Conservation (phyloP, 2,113 vertebrate genomes). For the Elgaria multicarinata region DNA sequence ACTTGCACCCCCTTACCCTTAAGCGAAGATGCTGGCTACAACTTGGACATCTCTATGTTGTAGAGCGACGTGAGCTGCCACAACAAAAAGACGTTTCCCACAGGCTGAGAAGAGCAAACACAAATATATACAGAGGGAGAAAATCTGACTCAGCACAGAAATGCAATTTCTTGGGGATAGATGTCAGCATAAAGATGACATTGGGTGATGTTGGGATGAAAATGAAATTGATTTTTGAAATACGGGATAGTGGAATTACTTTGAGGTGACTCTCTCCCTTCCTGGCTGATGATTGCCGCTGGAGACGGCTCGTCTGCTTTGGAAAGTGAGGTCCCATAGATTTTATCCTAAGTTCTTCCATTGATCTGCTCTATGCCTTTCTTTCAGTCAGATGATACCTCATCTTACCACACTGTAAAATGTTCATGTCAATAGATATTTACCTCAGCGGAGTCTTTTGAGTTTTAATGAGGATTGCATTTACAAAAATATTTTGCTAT, state of each 20-base stretch:
- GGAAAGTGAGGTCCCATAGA: background rate
- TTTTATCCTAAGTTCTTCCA: constrained; percentile 9
- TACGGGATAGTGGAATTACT: background rate
- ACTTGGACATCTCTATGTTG: background rate
- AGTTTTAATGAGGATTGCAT: background rate
- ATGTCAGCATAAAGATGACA: constrained; percentile 20
- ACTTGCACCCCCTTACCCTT: background rate
- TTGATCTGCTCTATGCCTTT: background rate
- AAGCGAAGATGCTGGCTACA: background rate
- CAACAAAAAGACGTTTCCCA: background rate
- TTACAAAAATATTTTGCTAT: constrained; percentile 3
- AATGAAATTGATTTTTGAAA: constrained; percentile 31
- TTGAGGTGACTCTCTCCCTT: constrained; percentile 7
- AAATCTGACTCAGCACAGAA: constrained; percentile 11
- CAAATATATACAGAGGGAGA: background rate
- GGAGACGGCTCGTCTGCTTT: constrained; percentile 4
- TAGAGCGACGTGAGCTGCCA: background rate
- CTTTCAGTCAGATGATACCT: background rate
- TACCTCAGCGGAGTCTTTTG: background rate
- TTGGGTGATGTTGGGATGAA: background rate
- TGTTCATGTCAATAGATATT: background rate
- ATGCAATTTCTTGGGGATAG: constrained; percentile 19
- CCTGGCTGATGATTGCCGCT: background rate
- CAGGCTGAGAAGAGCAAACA: constrained; percentile 3
- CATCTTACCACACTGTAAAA: background rate